A percentile compares a stretch with the other conserved stretches of the same genome.
phyloP scores from a whole-genome alignment of 1,140 invertebrate species.

The Lasaia peninsularis region DNA sequence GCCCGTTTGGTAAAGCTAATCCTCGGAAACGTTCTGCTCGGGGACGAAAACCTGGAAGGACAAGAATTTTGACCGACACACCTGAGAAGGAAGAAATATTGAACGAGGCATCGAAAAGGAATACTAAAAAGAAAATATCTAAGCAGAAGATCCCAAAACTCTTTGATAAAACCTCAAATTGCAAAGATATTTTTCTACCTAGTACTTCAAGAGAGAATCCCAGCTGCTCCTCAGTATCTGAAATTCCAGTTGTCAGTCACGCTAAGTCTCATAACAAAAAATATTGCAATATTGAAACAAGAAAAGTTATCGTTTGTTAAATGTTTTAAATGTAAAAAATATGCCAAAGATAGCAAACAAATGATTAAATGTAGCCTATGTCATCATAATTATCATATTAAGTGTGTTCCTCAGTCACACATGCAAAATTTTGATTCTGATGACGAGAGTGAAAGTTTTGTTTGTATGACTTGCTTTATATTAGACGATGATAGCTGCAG shows the following conservation, averaged over 20 bases:
- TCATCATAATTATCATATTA: conserved; percentile 5
- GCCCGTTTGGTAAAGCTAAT: too few relatives aligned
- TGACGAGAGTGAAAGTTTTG: conserved; percentile 10
- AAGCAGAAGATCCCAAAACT: neutral
- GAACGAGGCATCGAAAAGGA: too few relatives aligned
- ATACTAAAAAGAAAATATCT: too few relatives aligned
- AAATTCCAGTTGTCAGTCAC: neutral
- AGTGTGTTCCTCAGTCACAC: conserved; percentile 11
- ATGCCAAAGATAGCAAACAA: conserved; percentile 4
- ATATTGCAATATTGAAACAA: neutral
- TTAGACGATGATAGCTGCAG: conserved; percentile 12
- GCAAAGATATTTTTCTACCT: neutral
- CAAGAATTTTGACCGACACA: too few relatives aligned
- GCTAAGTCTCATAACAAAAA: conserved; percentile 5
- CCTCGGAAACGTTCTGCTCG: too few relatives aligned
- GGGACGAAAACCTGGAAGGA: too few relatives aligned
- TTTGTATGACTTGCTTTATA: conserved; percentile 1
- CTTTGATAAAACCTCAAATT: neutral
- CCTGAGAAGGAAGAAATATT: too few relatives aligned
- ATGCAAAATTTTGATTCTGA: conserved; percentile 15
- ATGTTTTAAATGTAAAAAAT: conserved; percentile 9
- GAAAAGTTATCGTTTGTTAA: conserved; percentile 14
- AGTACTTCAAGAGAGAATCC: neutral
- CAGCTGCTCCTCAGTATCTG: neutral
- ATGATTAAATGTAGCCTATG: conserved; percentile 14